These are phyloP conservation scores for Protobothrops mucrosquamatus DNA, from an alignment of 2,113 vertebrate genomes.

Conservation along the genomic window DNA sequence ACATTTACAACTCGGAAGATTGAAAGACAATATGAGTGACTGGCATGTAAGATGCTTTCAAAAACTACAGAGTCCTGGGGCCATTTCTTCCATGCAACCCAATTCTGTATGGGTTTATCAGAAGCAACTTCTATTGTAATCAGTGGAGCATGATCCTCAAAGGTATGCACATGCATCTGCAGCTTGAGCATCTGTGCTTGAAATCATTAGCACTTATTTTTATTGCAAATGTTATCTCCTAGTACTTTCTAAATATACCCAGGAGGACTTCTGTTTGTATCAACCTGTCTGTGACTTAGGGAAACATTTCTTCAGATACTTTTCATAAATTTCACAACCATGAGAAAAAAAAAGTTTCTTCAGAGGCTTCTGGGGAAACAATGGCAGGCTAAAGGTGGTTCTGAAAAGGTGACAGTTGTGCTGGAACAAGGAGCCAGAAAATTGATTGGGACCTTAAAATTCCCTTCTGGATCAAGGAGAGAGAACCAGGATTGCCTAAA, in stretches of 20 bases:
- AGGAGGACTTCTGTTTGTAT: background rate
- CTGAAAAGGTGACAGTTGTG: background rate
- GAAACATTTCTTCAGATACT: background rate
- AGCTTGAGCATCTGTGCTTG: background rate
- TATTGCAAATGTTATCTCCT: background rate
- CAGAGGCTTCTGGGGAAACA: background rate
- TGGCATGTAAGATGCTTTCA: background rate
- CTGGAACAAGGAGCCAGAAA: background rate
- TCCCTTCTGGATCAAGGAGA: background rate
- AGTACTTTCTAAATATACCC: background rate
- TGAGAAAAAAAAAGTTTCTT: background rate
- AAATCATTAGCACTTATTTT: background rate
- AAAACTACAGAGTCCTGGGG: background rate
- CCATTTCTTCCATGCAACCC: background rate
- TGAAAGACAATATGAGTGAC: background rate
- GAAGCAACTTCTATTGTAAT: background rate
- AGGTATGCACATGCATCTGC: background rate
- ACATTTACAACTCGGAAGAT: background rate
- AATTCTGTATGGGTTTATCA: background rate
- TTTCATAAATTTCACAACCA: background rate
- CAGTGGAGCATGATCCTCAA: background rate
- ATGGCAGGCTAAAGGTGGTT: background rate
- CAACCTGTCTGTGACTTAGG: background rate
- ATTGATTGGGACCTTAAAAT: background rate
- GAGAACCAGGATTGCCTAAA: background rate